Percentiles rank a stretch among this genome's conserved stretches.
These are phyloP conservation scores for Xestia sexstrigata DNA, from an alignment of 2,888 invertebrate genomes.

Conservation along the genomic window DNA sequence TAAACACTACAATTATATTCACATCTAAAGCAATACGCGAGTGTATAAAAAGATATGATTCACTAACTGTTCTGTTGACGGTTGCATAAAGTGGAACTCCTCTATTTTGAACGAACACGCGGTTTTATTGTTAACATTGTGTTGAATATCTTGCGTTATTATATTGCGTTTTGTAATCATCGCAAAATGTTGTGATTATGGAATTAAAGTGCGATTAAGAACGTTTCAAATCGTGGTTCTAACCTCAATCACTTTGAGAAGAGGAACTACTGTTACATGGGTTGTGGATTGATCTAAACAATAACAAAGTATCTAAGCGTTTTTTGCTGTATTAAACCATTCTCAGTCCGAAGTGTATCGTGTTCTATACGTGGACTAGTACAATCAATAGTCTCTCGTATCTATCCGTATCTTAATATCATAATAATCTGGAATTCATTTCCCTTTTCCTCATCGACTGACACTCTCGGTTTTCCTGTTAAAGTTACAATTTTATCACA, in stretches of 20 bases:
- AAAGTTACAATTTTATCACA: slow-evolving; percentile 6
- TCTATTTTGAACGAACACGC: slow-evolving; percentile 55
- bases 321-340: neutral
- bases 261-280: slow-evolving; percentile 8
- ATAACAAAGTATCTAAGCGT: neutral
- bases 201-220: slow-evolving; percentile 65
- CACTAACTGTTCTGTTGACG: slow-evolving; percentile 55
- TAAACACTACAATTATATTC: slow-evolving; percentile 55
- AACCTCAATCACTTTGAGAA: slow-evolving; percentile 38
- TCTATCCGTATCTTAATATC: slow-evolving; percentile 4
- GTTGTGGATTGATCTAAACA: neutral
- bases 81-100: slow-evolving; percentile 66
- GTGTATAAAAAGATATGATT: slow-evolving; percentile 63
- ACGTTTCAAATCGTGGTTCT: slow-evolving; percentile 4
- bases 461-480: slow-evolving; percentile 8
- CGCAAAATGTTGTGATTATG: slow-evolving; percentile 54
- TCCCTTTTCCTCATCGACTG: slow-evolving; percentile 5
- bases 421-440: neutral
- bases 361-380: neutral
- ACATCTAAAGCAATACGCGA: slow-evolving; percentile 51
- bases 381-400: neutral
- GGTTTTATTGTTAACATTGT: slow-evolving; percentile 51
- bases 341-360: neutral
- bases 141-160: slow-evolving; percentile 48
- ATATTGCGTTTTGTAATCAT: slow-evolving; percentile 48